A percentile compares a stretch with the other conserved stretches of the same genome.
Evolutionary conservation across 2,888 invertebrate genomes (phyloP).

Genomic region (Rhabditophanes sp.): DNA sequence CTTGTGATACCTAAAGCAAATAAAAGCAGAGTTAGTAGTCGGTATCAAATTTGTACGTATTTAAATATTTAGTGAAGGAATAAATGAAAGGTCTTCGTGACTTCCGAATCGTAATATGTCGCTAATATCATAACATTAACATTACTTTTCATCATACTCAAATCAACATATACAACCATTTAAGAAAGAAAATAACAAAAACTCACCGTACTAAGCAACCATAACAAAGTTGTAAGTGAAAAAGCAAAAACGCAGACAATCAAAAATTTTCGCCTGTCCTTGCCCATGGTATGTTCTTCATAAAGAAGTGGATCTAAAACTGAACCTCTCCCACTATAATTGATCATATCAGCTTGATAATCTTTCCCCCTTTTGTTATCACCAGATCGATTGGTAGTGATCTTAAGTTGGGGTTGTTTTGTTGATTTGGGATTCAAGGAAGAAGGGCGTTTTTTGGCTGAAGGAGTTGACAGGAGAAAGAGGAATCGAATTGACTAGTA

Average conservation of each 20-base stretch:
- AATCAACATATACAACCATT: no score
- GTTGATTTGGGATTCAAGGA: no score
- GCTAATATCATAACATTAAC: no score
- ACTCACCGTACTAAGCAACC: conserved; percentile 27
- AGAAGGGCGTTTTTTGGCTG: no score
- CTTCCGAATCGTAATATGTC: conserved; percentile 3
- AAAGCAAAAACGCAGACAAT: conserved; percentile 29
- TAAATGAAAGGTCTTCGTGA: neutral
- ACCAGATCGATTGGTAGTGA: no score
- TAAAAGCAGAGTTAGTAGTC: no score
- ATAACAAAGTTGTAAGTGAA: conserved; percentile 24
- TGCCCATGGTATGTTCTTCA: conserved; percentile 15
- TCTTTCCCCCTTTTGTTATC: no score
- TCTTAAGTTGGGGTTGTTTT: no score
- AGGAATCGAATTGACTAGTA: no score
- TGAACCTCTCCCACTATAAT: conserved; percentile 2
- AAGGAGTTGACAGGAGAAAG: no score
- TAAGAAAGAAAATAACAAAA: conserved; percentile 2
- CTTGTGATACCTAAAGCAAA: conserved; percentile 15
- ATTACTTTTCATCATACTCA: no score
- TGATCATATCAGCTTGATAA: no score
- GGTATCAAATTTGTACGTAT: neutral
- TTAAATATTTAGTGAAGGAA: neutral
- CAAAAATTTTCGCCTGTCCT: conserved; percentile 24
- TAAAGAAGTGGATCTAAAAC: conserved; percentile 8